A percentile compares a stretch with the other conserved stretches of the same genome.
Evolutionary conservation across 2,113 vertebrate species (phyloP).

Genomic region (Copsychus sechellarum): DNA sequence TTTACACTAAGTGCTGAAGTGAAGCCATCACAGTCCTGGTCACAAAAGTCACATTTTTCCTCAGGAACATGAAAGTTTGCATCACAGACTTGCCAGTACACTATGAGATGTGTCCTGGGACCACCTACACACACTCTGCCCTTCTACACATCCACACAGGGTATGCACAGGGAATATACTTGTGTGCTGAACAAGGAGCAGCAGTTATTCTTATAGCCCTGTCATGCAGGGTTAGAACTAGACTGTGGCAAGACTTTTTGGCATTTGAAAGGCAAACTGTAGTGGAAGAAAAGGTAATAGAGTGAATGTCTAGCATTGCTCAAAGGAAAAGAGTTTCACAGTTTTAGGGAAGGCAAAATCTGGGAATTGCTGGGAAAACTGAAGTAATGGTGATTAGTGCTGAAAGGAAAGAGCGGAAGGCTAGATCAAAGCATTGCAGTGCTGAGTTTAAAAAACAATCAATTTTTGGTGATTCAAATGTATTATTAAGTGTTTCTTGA

Average conservation of each 20-base stretch:
- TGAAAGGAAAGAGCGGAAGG: background rate
- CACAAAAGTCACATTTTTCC: background rate
- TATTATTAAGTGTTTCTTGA: background rate
- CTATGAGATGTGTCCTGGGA: background rate
- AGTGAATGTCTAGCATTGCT: background rate
- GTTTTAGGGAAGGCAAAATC: background rate
- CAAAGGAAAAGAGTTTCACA: background rate
- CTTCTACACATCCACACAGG: background rate
- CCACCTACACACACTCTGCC: rapidly evolving
- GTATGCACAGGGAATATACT: background rate
- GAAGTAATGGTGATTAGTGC: background rate
- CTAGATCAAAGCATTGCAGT: background rate
- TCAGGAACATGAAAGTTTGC: background rate
- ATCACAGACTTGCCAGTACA: background rate
- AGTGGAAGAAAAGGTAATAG: background rate
- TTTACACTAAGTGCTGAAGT: background rate
- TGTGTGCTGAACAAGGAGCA: background rate
- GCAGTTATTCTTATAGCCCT: background rate
- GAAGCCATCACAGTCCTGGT: rapidly evolving
- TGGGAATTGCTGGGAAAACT: background rate
- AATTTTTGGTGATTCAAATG: background rate
- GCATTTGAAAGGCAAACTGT: background rate
- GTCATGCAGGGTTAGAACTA: background rate
- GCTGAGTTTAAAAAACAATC: background rate
- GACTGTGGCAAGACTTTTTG: background rate